A percentile compares a stretch with the other conserved stretches of the same genome.
Conservation (phyloP, 35 echinoderm and acorn worm species). For the Acanthaster planci region DNA sequence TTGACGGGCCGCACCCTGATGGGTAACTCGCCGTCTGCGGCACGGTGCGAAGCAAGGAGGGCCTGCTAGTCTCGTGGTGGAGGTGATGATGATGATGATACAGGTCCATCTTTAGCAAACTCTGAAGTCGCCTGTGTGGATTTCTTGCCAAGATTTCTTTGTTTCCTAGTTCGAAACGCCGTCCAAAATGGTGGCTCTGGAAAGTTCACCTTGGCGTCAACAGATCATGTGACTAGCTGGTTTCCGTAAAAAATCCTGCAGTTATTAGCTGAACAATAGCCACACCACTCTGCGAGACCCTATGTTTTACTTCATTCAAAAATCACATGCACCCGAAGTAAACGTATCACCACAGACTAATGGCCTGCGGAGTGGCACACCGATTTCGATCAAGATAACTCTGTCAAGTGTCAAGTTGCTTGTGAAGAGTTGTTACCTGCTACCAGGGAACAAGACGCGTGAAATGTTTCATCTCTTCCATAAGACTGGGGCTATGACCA, state of each 20-base stretch:
- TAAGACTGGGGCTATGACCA: no score
- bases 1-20: slow-evolving; percentile 5
- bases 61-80: neutral
- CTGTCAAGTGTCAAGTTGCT: no score
- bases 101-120: neutral
- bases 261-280: neutral
- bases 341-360: neutral
- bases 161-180: no score
- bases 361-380: no score
- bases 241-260: neutral
- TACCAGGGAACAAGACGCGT: no score
- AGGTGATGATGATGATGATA: neutral
- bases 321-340: neutral
- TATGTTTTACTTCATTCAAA: neutral
- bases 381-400: no score
- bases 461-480: no score
- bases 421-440: no score
- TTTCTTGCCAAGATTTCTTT: neutral
- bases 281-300: neutral
- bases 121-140: neutral
- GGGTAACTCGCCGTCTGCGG: neutral
- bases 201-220: neutral
- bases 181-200: neutral
- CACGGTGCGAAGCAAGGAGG: neutral
- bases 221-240: neutral